Evolutionary conservation across 2,797 vertebrate genomes (phyloP).

Genomic region (Rhinichthys osculus): DNA sequence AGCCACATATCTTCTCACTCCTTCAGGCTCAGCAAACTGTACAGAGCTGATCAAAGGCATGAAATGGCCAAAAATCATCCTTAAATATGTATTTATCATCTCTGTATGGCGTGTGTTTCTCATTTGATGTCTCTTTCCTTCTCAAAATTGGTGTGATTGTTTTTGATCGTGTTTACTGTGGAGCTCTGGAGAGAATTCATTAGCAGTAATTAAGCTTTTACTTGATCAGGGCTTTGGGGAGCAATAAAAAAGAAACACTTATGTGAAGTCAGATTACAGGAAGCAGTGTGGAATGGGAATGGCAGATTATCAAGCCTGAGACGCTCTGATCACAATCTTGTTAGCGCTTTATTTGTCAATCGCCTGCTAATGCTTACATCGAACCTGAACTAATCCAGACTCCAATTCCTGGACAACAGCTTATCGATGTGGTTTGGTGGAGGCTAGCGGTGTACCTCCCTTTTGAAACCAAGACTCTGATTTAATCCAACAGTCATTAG

Average conservation of each 20-base stretch:
- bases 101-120: conserved; percentile 55
- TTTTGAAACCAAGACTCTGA: conserved; percentile 17
- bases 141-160: conserved; percentile 72
- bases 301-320: conserved; percentile 78
- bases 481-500: conserved; percentile 42
- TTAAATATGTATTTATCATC: conserved; percentile 58
- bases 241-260: conserved; percentile 60
- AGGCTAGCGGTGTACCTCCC: conserved; percentile 36
- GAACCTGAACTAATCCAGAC: conserved; percentile 70
- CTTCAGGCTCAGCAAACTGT: conserved; percentile 11
- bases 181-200: conserved; percentile 80
- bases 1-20: not conserved
- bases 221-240: conserved; percentile 77
- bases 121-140: conserved; percentile 54
- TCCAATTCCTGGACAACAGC: conserved; percentile 61
- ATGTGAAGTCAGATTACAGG: conserved; percentile 82
- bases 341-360: conserved; percentile 77
- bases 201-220: conserved; percentile 81
- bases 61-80: conserved; percentile 45
- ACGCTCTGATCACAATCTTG: conserved; percentile 78
- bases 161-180: conserved; percentile 79
- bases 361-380: conserved; percentile 72
- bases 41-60: conserved; percentile 49
- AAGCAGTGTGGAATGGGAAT: conserved; percentile 73
- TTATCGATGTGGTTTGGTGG: conserved; percentile 63